A percentile compares a stretch with the other conserved stretches of the same genome.
These are phyloP conservation scores for Antheraea yamamai DNA, from an alignment of 2,888 invertebrate genomes.

Conservation along the genomic window DNA sequence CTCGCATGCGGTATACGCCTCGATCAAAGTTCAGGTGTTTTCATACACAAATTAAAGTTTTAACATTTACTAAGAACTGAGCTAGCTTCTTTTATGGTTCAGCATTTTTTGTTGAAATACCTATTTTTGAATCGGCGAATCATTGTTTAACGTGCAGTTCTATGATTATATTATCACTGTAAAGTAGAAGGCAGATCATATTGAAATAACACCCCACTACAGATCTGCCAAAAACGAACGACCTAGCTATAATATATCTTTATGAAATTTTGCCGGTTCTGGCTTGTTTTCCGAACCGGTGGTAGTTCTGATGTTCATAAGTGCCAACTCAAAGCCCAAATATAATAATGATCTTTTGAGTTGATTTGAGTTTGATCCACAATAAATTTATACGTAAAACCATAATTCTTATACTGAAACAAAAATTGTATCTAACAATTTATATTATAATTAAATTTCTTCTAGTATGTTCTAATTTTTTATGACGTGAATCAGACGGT, in stretches of 20 bases:
- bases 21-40: constrained; percentile 35
- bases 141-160: neutral
- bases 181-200: neutral
- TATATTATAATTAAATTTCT: neutral
- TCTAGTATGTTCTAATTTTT: neutral
- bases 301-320: no score
- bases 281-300: no score
- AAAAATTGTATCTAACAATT: neutral
- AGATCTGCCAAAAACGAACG: no score
- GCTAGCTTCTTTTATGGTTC: neutral
- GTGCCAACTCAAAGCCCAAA: no score
- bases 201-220: no score
- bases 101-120: neutral
- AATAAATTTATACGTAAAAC: neutral
- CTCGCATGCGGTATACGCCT: constrained; percentile 37
- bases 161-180: neutral
- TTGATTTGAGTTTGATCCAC: no score
- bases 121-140: neutral
- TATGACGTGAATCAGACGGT: neutral
- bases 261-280: no score
- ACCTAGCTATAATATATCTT: no score
- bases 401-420: neutral
- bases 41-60: constrained; percentile 21
- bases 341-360: no score
- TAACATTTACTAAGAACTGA: constrained; percentile 37